Evolutionary conservation across 2,888 invertebrate genomes (phyloP).

Genomic region (Ptilodon capucinus): DNA sequence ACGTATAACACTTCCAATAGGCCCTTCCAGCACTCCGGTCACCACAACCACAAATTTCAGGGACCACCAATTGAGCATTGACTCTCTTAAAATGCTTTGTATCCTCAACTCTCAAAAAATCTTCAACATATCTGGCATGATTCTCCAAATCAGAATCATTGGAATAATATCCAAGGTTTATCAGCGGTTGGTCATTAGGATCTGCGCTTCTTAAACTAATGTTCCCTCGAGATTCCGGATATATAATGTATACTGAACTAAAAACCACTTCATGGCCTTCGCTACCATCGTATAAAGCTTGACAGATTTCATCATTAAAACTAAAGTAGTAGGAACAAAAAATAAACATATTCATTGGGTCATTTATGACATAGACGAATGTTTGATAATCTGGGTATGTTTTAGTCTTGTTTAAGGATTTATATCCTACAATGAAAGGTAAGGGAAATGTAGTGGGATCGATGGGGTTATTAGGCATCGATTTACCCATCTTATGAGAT

Average conservation of each 20-base stretch:
- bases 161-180: conserved; percentile 82
- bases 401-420: conserved; percentile 83
- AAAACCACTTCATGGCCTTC: conserved; percentile 24
- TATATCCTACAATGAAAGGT: conserved; percentile 36
- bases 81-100: conserved; percentile 61
- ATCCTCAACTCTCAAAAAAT: conserved; percentile 47
- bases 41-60: conserved; percentile 24
- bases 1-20: conserved; percentile 85
- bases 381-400: conserved; percentile 60
- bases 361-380: conserved; percentile 24
- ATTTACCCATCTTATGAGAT: conserved; percentile 29
- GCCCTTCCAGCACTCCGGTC: conserved; percentile 64
- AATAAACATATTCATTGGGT: conserved; percentile 11
- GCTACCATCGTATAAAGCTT: conserved; percentile 22
- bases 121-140: conserved; percentile 54
- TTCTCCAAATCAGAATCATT: conserved; percentile 74
- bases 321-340: conserved; percentile 28
- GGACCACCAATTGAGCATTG: conserved; percentile 40
- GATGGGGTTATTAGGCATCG: conserved; percentile 44
- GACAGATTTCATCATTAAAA: conserved; percentile 32
- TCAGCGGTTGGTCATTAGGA: conserved; percentile 79
- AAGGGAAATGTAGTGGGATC: conserved; percentile 43
- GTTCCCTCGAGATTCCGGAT: conserved; percentile 76
- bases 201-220: conserved; percentile 77
- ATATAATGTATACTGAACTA: conserved; percentile 29